phyloP scores from a whole-genome alignment of 2,113 vertebrate species.

The Leucosticte australis region DNA sequence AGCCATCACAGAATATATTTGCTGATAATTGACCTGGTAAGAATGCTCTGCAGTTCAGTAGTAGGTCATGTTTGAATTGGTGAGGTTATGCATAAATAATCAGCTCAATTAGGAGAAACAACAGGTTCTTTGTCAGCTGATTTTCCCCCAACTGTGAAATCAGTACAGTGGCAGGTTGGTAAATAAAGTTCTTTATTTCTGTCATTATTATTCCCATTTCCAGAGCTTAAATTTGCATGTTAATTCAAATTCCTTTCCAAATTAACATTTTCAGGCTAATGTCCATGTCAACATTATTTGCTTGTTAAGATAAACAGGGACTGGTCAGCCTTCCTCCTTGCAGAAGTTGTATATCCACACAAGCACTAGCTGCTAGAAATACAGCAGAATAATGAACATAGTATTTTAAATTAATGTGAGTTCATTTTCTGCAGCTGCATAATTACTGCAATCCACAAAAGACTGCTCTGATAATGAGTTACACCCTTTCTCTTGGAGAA shows the following conservation, averaged over 20 bases:
- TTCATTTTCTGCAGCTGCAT: conserved; percentile 65
- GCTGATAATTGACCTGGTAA: conserved; percentile 50
- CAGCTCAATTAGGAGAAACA: conserved; percentile 52
- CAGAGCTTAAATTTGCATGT: conserved; percentile 45
- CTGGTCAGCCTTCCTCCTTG: conserved; percentile 15
- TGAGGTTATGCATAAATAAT: conserved; percentile 71
- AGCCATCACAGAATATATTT: conserved; percentile 38
- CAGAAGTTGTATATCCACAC: background rate
- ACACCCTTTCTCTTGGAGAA: conserved; percentile 49
- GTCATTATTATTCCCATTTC: conserved; percentile 13
- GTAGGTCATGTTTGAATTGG: conserved; percentile 66
- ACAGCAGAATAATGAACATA: conserved; percentile 41
- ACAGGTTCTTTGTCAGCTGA: conserved; percentile 59
- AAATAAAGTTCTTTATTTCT: conserved; percentile 60
- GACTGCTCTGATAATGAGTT: conserved; percentile 56
- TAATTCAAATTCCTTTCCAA: conserved; percentile 49
- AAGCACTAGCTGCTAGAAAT: conserved; percentile 29
- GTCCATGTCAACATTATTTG: conserved; percentile 40
- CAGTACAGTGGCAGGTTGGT: conserved; percentile 21
- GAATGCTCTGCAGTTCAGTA: conserved; percentile 51
- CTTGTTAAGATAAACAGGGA: conserved; percentile 28
- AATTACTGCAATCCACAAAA: conserved; percentile 65
- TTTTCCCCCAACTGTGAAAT: conserved; percentile 53
- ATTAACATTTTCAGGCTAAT: conserved; percentile 43
- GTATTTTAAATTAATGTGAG: conserved; percentile 53